phyloP scores from a whole-genome alignment of 1,140 invertebrate genomes.

The Eueides isabella region DNA sequence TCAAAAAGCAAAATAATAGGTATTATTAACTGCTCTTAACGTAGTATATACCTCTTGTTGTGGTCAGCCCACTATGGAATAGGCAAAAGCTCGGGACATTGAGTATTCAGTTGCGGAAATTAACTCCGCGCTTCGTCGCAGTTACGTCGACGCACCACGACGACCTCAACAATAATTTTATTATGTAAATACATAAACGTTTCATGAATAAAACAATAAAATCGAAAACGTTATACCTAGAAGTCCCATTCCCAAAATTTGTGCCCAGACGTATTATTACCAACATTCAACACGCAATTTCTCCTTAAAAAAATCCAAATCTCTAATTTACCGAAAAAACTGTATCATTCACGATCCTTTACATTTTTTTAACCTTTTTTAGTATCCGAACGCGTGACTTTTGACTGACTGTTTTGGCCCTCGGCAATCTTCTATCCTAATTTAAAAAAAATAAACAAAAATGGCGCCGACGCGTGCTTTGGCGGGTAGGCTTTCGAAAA shows the following conservation, averaged over 20 bases:
- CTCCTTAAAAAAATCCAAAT: constrained; percentile 62
- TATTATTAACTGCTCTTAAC: too few relatives aligned
- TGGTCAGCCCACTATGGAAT: too few relatives aligned
- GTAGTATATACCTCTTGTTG: too few relatives aligned
- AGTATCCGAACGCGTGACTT: constrained; percentile 64
- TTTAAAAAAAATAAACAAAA: constrained; percentile 59
- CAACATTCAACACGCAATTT: constrained; percentile 63
- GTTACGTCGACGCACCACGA: too few relatives aligned
- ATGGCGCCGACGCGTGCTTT: constrained; percentile 59
- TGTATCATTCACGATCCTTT: constrained; percentile 69
- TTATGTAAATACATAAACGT: background rate
- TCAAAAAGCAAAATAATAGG: too few relatives aligned
- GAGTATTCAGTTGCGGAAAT: too few relatives aligned
- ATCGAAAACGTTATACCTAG: constrained; percentile 32
- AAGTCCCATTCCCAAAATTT: constrained; percentile 44
- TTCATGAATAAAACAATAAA: constrained; percentile 18
- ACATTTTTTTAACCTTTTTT: constrained; percentile 52
- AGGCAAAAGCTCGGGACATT: too few relatives aligned
- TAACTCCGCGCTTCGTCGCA: too few relatives aligned
- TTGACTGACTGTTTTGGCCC: constrained; percentile 71
- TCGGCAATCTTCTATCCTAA: constrained; percentile 61
- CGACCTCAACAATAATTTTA: too few relatives aligned
- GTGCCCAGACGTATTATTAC: constrained; percentile 65
- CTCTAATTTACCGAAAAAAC: constrained; percentile 73
- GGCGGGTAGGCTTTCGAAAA: constrained; percentile 58